These are phyloP conservation scores for Anaspis maculata DNA, from an alignment of 2,888 invertebrate species.

Conservation along the genomic window DNA sequence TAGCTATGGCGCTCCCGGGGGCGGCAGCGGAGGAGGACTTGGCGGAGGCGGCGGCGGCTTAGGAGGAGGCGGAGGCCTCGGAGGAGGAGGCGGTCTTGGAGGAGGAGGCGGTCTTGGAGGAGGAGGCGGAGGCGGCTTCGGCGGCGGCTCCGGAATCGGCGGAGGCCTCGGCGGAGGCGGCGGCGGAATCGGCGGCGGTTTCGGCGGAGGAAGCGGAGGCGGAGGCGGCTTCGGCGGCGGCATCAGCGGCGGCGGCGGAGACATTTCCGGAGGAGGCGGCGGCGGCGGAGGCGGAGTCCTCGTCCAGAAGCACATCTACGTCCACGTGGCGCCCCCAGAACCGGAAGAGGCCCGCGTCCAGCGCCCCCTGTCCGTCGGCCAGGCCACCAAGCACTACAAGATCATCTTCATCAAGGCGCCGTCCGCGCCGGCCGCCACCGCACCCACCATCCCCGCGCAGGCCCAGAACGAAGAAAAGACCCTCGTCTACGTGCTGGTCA, in stretches of 20 bases:
- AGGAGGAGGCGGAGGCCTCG: conserved; percentile 42
- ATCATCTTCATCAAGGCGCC: conserved; percentile 83
- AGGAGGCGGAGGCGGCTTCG: conserved; percentile 22
- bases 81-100: conserved; percentile 30
- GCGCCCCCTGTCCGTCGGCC: conserved; percentile 54
- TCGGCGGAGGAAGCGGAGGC: conserved; percentile 25
- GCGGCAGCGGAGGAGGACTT: conserved; percentile 44
- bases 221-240: background rate
- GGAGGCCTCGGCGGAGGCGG: conserved; percentile 31
- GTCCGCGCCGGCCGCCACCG: conserved; percentile 72
- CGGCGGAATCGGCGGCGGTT: conserved; percentile 33
- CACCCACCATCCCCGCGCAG: conserved; percentile 71
- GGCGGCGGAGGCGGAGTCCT: conserved; percentile 45
- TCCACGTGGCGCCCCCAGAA: conserved; percentile 82
- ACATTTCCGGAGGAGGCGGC: conserved; percentile 16
- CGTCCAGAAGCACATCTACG: conserved; percentile 81
- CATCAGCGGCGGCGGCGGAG: conserved; percentile 15
- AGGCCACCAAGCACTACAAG: conserved; percentile 75
- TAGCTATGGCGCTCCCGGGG: conserved; percentile 11
- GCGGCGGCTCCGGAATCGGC: conserved; percentile 31
- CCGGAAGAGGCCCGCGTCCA: conserved; percentile 58
- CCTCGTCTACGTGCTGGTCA: conserved; percentile 77
- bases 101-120: conserved; percentile 20
- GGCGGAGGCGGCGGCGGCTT: conserved; percentile 37
- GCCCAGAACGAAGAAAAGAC: conserved; percentile 86